These are phyloP conservation scores for Petrolisthes cinctipes DNA, from an alignment of 2,888 invertebrate species.

Conservation along the genomic window DNA sequence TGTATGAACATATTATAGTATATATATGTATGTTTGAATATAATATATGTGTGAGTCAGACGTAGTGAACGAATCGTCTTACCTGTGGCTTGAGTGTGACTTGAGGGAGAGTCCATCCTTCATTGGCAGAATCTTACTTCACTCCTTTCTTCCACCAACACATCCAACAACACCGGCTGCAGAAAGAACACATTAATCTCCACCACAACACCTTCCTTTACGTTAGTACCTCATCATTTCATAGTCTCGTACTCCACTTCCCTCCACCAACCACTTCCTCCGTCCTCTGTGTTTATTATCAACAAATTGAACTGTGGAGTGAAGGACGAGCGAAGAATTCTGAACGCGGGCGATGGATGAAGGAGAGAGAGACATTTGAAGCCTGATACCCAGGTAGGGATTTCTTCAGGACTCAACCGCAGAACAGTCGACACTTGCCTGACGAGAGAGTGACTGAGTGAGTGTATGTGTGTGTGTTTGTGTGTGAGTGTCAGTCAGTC, in stretches of 20 bases:
- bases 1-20: not conserved
- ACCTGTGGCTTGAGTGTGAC: not conserved
- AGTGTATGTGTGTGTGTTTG: too few species aligned
- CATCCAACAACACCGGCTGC: not conserved
- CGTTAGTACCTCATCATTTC: too few species aligned
- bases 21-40: not conserved
- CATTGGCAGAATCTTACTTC: too few species aligned
- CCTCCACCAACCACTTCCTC: too few species aligned
- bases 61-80: not conserved
- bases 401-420: slow-evolving; percentile 56
- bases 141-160: not conserved
- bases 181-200: too few species aligned
- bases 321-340: slow-evolving; percentile 22
- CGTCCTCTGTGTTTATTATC: too few species aligned
- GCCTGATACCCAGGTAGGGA: slow-evolving; percentile 47
- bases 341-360: slow-evolving; percentile 19
- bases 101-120: too few species aligned
- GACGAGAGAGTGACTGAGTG: slow-evolving; percentile 1
- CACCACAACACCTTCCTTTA: too few species aligned
- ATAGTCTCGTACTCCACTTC: too few species aligned
- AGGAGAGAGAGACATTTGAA: slow-evolving; percentile 10
- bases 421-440: slow-evolving; percentile 48
- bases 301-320: too few species aligned
- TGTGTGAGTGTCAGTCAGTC: slow-evolving; percentile 28
- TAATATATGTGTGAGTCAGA: not conserved